These are phyloP conservation scores for Paramisgurnus dabryanus DNA, from an alignment of 2,113 vertebrate species.

Conservation along the genomic window DNA sequence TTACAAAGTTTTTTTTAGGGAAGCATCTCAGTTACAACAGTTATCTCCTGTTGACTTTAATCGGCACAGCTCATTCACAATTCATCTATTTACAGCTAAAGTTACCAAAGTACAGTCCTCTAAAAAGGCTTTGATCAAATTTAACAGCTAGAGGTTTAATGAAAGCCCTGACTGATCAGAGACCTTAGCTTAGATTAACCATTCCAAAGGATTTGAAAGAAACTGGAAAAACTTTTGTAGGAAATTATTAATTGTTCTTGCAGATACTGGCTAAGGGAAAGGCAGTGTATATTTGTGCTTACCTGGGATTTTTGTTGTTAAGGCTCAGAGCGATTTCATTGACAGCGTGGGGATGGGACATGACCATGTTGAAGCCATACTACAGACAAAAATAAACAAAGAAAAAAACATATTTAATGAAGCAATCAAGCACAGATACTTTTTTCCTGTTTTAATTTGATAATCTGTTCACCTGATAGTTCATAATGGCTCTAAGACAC, in stretches of 20 bases:
- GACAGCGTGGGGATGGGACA: slow-evolving; percentile 95
- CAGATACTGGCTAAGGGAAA: not conserved
- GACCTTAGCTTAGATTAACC: not conserved
- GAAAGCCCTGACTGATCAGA: slow-evolving; percentile 29
- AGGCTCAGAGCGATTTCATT: slow-evolving; percentile 96
- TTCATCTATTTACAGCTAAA: slow-evolving; percentile 11
- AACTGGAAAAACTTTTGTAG: not conserved
- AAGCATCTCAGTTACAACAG: not conserved
- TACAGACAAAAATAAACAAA: slow-evolving; percentile 59
- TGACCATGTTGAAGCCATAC: slow-evolving; percentile 99
- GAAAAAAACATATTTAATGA: not conserved
- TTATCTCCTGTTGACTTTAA: slow-evolving; percentile 18
- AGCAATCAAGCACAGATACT: no score
- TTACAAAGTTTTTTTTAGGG: slow-evolving; percentile 8
- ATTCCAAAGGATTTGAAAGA: slow-evolving; percentile 16
- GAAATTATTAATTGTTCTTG: not conserved
- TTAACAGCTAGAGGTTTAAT: slow-evolving; percentile 28
- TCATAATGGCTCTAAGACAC: slow-evolving; percentile 97
- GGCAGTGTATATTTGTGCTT: slow-evolving; percentile 49
- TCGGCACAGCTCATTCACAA: slow-evolving; percentile 29
- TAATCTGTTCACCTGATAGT: slow-evolving; percentile 86
- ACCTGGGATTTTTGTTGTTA: slow-evolving; percentile 98
- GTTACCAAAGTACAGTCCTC: slow-evolving; percentile 10
- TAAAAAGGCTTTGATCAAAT: slow-evolving; percentile 33
- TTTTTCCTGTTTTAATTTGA: no score